Evolutionary conservation across 2,113 vertebrate species (phyloP).

Genomic region (Steatornis caripensis): DNA sequence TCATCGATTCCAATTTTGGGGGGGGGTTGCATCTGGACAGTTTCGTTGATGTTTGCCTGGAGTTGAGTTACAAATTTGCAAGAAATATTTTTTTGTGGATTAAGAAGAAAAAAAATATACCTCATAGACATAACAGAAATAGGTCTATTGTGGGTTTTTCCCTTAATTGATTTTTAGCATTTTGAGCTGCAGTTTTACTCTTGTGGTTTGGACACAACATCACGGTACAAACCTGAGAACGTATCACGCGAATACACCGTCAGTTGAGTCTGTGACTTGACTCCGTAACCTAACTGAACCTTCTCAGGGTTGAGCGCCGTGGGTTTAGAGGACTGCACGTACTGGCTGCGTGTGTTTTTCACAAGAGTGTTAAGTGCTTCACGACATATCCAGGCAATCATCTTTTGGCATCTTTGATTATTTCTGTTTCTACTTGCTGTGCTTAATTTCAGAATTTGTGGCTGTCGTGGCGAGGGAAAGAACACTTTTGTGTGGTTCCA

Average conservation of each 20-base stretch:
- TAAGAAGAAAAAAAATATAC: background rate
- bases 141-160: background rate
- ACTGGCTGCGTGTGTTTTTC: background rate
- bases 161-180: background rate
- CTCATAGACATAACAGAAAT: background rate
- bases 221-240: background rate
- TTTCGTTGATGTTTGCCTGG: background rate
- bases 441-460: background rate
- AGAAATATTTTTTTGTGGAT: background rate
- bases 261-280: background rate
- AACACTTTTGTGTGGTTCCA: background rate
- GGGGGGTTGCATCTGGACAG: background rate
- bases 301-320: background rate
- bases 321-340: too few species aligned
- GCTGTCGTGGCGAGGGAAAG: rapidly evolving
- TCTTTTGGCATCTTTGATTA: background rate
- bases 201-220: background rate
- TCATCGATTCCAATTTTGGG: background rate
- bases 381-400: background rate
- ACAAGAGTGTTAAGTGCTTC: background rate
- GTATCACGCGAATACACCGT: rapidly evolving
- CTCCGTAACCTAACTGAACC: background rate
- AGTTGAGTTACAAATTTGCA: background rate
- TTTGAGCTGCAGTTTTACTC: background rate
- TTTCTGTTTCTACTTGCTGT: background rate